Evolutionary conservation across 2,797 vertebrate species (phyloP).

Genomic region (Epinephelus malabaricus): DNA sequence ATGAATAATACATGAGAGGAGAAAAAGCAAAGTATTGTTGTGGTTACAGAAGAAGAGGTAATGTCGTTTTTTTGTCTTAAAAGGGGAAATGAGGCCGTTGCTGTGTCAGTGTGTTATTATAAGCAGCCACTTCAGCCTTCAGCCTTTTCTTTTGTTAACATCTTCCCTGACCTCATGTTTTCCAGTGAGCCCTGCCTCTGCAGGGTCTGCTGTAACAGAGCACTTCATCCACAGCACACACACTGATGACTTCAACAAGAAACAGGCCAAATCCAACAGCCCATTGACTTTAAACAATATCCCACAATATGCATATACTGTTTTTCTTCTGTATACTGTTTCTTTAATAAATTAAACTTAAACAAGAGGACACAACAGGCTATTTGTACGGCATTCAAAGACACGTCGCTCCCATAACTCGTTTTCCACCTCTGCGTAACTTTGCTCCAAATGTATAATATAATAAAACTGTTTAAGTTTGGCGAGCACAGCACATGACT

Average conservation of each 20-base stretch:
- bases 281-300: conserved; percentile 55
- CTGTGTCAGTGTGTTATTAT: conserved; percentile 66
- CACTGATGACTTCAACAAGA: conserved; percentile 67
- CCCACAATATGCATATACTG: conserved; percentile 26
- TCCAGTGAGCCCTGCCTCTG: conserved; percentile 79
- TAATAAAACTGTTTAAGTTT: conserved; percentile 68
- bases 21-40: conserved; percentile 24
- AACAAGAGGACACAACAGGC: conserved; percentile 42
- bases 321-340: conserved; percentile 12
- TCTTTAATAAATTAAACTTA: conserved; percentile 37
- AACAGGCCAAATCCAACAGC: conserved; percentile 60
- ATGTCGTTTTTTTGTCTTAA: conserved; percentile 24
- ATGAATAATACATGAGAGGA: conserved; percentile 30
- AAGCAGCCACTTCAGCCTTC: conserved; percentile 61
- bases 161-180: conserved; percentile 88
- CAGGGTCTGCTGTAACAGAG: conserved; percentile 60
- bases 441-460: conserved; percentile 67
- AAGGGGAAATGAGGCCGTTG: conserved; percentile 57
- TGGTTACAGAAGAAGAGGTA: conserved; percentile 27
- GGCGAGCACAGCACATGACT: conserved; percentile 69
- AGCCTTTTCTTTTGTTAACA: conserved; percentile 80
- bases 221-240: conserved; percentile 58
- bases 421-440: conserved; percentile 63
- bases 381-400: conserved; percentile 49
- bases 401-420: conserved; percentile 40